These are phyloP conservation scores for Zygothrica quintamaculata DNA, from an alignment of 2,888 invertebrate species.

Conservation along the genomic window DNA sequence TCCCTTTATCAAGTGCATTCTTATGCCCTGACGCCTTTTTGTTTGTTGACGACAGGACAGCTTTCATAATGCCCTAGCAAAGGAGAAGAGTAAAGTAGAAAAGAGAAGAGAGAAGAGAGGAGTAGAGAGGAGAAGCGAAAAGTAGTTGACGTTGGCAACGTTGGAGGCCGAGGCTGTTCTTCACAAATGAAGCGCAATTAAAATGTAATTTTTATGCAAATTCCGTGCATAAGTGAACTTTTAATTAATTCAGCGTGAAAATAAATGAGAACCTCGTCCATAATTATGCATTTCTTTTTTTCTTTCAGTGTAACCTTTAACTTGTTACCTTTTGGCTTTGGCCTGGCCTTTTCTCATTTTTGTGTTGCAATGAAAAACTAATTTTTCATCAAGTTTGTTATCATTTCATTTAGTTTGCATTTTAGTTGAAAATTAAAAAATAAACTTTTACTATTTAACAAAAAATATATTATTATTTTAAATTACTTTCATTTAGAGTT, in stretches of 20 bases:
- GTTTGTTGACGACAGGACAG: constrained; percentile 32
- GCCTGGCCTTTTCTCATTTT: constrained; percentile 16
- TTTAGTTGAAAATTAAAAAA: too few species aligned
- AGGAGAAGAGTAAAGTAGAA: too few species aligned
- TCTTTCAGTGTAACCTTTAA: constrained; percentile 26
- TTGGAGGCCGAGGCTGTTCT: constrained; percentile 36
- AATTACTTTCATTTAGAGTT: too few species aligned
- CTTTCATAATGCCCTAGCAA: constrained; percentile 57
- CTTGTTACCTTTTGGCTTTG: constrained; percentile 40
- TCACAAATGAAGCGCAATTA: constrained; percentile 81
- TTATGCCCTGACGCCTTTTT: not conserved
- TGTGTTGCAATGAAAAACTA: constrained; percentile 2
- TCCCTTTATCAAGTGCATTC: constrained; percentile 9
- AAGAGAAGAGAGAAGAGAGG: too few species aligned
- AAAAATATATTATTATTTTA: too few species aligned
- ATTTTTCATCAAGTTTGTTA: constrained; percentile 25
- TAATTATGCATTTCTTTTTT: constrained; percentile 66
- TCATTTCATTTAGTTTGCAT: too few species aligned
- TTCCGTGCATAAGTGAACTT: constrained; percentile 81
- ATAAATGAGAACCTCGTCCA: constrained; percentile 71
- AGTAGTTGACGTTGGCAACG: constrained; percentile 4
- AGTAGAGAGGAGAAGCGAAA: not conserved
- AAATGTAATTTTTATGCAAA: constrained; percentile 80
- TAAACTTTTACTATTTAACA: too few species aligned
- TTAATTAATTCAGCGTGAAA: constrained; percentile 78